These are phyloP conservation scores for Macrobrachium nipponense DNA, from an alignment of 1,140 invertebrate species.

Conservation along the genomic window DNA sequence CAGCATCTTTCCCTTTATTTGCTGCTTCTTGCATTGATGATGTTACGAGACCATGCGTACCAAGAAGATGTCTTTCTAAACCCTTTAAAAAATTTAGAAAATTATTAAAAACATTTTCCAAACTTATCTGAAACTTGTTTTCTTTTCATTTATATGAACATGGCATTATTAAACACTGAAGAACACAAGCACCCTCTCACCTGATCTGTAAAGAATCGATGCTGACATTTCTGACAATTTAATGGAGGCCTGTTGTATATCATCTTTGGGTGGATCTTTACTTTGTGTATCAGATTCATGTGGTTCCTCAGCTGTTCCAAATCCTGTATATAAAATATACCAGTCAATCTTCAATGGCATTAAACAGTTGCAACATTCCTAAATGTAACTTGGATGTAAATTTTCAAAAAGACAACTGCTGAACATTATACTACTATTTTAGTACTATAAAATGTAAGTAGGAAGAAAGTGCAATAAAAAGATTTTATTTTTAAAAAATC, in stretches of 20 bases:
- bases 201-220: conserved; percentile 85
- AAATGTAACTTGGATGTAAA: too few species aligned
- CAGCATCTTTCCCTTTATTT: conserved; percentile 93
- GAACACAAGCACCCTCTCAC: conserved; percentile 3
- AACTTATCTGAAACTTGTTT: too few species aligned
- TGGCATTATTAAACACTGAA: neutral
- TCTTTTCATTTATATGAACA: neutral
- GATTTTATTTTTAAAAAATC: too few species aligned
- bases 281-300: conserved; percentile 97
- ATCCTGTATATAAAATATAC: conserved; percentile 72
- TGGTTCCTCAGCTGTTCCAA: conserved; percentile 91
- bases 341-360: too few species aligned
- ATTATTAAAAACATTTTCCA: neutral
- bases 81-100: conserved; percentile 69
- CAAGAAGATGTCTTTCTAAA: conserved; percentile 90
- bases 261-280: conserved; percentile 96
- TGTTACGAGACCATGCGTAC: conserved; percentile 92
- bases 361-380: too few species aligned
- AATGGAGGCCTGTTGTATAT: conserved; percentile 92
- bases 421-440: too few species aligned
- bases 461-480: too few species aligned
- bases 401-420: too few species aligned
- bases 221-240: conserved; percentile 96
- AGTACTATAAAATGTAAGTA: too few species aligned
- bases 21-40: conserved; percentile 96